Evolutionary conservation across 2,888 invertebrate species (phyloP).

Genomic region (Aleiodes alternator): DNA sequence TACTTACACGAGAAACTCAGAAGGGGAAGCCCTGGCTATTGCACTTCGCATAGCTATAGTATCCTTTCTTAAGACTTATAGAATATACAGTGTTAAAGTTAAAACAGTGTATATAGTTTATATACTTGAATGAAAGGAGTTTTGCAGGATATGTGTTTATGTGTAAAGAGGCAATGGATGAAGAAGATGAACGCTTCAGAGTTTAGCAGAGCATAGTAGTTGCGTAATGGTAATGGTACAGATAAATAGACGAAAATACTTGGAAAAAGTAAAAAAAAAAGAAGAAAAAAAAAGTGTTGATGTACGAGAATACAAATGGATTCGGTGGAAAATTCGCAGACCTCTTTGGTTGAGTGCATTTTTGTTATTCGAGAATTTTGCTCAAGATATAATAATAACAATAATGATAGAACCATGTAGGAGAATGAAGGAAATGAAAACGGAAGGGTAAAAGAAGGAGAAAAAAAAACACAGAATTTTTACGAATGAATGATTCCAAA

Average conservation of each 20-base stretch:
- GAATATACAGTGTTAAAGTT: constrained; percentile 20
- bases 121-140: background rate
- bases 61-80: constrained; percentile 10
- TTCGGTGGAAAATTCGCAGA: constrained; percentile 8
- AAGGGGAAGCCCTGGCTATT: background rate
- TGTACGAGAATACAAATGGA: constrained; percentile 13
- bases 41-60: background rate
- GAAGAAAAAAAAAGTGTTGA: background rate
- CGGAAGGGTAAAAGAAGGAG: background rate
- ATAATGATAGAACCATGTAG: background rate
- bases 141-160: background rate
- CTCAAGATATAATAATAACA: background rate
- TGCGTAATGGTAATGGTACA: constrained; percentile 25
- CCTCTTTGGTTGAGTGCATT: constrained; percentile 3
- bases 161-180: constrained; percentile 16
- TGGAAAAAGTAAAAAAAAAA: background rate
- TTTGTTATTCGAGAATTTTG: background rate
- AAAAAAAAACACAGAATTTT: background rate
- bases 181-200: constrained; percentile 18
- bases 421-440: background rate
- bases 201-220: constrained; percentile 20
- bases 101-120: background rate
- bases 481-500: constrained; percentile 16
- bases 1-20: constrained; percentile 13
- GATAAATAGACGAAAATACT: constrained; percentile 19